Evolutionary conservation across 2,888 invertebrate genomes (phyloP).

Genomic region (Meliscaeva auricollis): DNA sequence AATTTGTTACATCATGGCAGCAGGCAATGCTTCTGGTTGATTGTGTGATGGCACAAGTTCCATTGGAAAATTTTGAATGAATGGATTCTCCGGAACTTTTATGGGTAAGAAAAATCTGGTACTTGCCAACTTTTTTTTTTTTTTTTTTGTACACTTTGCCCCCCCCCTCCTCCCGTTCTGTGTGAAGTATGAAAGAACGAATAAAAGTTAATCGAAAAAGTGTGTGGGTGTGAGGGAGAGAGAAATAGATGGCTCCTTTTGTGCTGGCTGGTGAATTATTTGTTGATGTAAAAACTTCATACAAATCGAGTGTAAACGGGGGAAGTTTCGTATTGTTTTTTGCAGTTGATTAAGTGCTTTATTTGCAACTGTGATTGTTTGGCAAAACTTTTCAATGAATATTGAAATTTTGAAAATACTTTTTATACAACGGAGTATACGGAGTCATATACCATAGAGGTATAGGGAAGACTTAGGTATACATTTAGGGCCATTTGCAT

Average conservation of each 20-base stretch:
- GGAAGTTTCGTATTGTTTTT: constrained; percentile 68
- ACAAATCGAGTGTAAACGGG: constrained; percentile 66
- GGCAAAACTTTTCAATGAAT: constrained; percentile 64
- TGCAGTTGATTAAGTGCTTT: constrained; percentile 74
- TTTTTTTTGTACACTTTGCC: too few relatives aligned
- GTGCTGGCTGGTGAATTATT: too few relatives aligned
- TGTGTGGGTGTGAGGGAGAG: neutral
- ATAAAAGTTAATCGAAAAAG: constrained; percentile 55
- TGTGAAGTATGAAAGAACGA: constrained; percentile 12
- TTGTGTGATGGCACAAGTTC: constrained; percentile 37
- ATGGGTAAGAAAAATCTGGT: constrained; percentile 33
- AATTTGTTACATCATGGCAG: constrained; percentile 68
- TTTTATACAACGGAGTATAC: neutral
- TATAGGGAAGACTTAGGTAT: too few relatives aligned
- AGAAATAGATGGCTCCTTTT: neutral
- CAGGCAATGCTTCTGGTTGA: constrained; percentile 8
- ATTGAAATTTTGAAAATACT: constrained; percentile 48
- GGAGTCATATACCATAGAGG: neutral
- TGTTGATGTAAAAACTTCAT: constrained; percentile 73
- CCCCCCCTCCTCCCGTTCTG: neutral
- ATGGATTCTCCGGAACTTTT: constrained; percentile 55
- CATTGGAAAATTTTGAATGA: constrained; percentile 44
- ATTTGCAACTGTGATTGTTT: constrained; percentile 72
- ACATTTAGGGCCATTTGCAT: constrained; percentile 20
- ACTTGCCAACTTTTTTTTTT: constrained; percentile 36